Evolutionary conservation across 2,113 vertebrate genomes (phyloP).

Genomic region (Istiophorus platypterus): DNA sequence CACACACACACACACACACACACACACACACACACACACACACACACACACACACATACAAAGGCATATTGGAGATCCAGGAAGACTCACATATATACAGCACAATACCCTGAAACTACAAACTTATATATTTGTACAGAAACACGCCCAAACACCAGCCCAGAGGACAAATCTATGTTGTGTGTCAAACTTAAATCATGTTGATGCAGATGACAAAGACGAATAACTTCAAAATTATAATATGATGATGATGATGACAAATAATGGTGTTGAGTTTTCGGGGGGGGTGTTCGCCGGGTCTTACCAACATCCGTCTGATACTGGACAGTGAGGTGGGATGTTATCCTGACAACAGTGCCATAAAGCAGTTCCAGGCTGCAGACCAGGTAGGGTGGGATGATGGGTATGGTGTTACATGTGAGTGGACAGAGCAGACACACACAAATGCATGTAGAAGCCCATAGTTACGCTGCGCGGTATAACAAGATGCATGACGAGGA

Average conservation of each 20-base stretch:
- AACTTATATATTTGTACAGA: conserved; percentile 13
- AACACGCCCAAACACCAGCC: conserved; percentile 22
- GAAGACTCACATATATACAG: background rate
- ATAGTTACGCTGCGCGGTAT: background rate
- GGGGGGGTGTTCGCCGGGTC: conserved; percentile 58
- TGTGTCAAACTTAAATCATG: background rate
- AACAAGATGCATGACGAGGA: background rate
- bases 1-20: background rate
- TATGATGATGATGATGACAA: conserved; percentile 43
- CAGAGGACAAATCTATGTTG: conserved; percentile 7
- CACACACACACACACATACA: conserved; percentile 18
- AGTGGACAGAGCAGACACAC: conserved; percentile 36
- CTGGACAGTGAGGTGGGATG: conserved; percentile 71
- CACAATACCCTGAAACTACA: conserved; percentile 14
- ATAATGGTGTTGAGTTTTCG: conserved; percentile 22
- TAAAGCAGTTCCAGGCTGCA: conserved; percentile 62
- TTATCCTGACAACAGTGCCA: conserved; percentile 70
- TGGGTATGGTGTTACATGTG: conserved; percentile 55
- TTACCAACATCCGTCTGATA: conserved; percentile 75
- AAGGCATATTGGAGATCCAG: conserved; percentile 11
- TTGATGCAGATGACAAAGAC: conserved; percentile 16
- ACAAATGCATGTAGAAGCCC: conserved; percentile 16
- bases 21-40: conserved; percentile 7
- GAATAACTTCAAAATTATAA: conserved; percentile 36
- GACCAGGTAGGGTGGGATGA: conserved; percentile 64